phyloP scores from a whole-genome alignment of 2,888 invertebrate genomes.

The Trachelus iudaicus region DNA sequence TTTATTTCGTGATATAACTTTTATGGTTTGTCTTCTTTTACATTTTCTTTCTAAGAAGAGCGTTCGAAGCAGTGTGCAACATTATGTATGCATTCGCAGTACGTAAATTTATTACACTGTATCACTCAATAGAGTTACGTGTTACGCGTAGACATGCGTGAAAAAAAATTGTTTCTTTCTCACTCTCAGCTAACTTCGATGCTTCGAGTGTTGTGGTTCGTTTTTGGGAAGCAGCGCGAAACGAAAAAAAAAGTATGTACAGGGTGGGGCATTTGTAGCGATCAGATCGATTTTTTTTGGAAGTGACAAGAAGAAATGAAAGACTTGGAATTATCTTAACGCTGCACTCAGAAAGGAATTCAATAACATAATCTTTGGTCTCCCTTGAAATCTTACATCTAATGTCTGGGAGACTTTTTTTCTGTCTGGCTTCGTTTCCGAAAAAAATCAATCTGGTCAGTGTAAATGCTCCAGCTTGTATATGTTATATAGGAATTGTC shows the following conservation, averaged over 20 bases:
- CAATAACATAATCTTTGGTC: too few species aligned
- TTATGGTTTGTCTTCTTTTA: neutral
- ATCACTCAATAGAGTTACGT: neutral
- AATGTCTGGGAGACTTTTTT: too few species aligned
- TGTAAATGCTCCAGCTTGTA: neutral
- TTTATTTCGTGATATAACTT: neutral
- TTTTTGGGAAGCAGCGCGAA: neutral
- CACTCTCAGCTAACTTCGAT: neutral
- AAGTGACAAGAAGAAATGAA: too few species aligned
- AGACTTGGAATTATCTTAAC: too few species aligned
- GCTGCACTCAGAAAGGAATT: too few species aligned
- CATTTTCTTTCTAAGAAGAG: neutral
- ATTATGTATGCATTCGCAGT: neutral
- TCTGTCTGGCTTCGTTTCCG: too few species aligned
- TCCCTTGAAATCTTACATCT: too few species aligned
- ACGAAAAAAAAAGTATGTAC: neutral
- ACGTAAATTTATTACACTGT: neutral
- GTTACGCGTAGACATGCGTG: neutral
- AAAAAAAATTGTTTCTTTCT: neutral
- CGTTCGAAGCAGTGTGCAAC: neutral
- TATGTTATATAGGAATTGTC: neutral
- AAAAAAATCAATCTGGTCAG: too few species aligned
- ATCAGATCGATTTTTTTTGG: too few species aligned
- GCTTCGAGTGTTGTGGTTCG: neutral
- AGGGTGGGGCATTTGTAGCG: too few species aligned